Evolutionary conservation across 2,888 invertebrate genomes (phyloP).

Genomic region (Balanococcus diminutus): DNA sequence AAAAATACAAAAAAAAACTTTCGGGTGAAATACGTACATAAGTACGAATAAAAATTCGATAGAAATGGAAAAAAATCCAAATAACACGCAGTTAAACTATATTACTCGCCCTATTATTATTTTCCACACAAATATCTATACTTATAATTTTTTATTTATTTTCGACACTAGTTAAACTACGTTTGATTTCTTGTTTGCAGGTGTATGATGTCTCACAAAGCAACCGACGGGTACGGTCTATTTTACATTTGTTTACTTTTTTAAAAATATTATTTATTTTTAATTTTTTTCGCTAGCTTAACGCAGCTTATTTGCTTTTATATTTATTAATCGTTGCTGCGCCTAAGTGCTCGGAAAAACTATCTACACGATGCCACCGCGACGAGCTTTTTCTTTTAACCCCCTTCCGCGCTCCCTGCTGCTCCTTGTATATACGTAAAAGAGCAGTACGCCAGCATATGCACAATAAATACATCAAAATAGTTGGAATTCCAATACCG

Average conservation of each 20-base stretch:
- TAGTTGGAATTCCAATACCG: conserved; percentile 40
- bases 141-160: conserved; percentile 52
- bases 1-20: conserved; percentile 16
- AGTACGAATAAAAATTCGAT: neutral
- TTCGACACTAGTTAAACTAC: conserved; percentile 59
- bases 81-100: conserved; percentile 54
- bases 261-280: too few species aligned
- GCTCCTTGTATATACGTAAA: neutral
- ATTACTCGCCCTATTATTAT: conserved; percentile 46
- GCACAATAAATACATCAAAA: neutral
- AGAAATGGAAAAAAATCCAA: neutral
- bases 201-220: conserved; percentile 60
- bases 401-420: too few species aligned
- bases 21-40: neutral
- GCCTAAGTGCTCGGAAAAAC: too few species aligned
- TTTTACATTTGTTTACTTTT: conserved; percentile 39
- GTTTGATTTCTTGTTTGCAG: conserved; percentile 60
- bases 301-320: neutral
- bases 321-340: neutral
- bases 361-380: neutral
- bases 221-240: conserved; percentile 60
- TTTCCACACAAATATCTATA: conserved; percentile 13
- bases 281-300: neutral
- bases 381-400: too few species aligned
- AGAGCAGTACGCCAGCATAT: too few species aligned